Percentiles rank a stretch among this genome's conserved stretches.
These are phyloP conservation scores for Apantesis nais DNA, from an alignment of 2,888 invertebrate species.

Conservation along the genomic window DNA sequence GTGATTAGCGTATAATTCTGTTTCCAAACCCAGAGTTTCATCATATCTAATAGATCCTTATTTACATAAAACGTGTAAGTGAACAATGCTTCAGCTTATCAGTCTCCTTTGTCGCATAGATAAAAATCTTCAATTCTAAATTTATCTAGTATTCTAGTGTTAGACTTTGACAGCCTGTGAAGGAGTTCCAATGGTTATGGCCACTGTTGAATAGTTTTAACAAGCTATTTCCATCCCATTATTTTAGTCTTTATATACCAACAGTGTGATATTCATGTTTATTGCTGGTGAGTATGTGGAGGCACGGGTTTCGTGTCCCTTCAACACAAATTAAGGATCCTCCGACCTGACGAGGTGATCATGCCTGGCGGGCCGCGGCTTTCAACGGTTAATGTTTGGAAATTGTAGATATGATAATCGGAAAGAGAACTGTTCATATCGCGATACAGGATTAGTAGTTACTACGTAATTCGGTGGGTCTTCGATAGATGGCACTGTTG, in stretches of 20 bases:
- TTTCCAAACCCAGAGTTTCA: not conserved
- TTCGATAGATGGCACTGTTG: too few species aligned
- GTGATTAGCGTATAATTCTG: slow-evolving; percentile 1
- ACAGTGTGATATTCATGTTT: too few species aligned
- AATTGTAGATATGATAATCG: too few species aligned
- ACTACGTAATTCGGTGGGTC: too few species aligned
- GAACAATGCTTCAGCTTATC: not conserved
- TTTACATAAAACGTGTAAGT: not conserved
- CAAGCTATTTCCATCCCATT: not conserved
- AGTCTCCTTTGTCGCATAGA: not conserved
- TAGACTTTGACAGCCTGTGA: not conserved
- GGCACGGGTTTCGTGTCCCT: too few species aligned
- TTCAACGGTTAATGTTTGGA: too few species aligned
- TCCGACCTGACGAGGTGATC: too few species aligned
- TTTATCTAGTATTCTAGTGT: slow-evolving; percentile 1
- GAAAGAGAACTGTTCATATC: too few species aligned
- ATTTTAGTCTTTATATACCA: not conserved
- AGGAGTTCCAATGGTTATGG: not conserved
- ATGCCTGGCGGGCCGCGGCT: too few species aligned
- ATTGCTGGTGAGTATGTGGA: not conserved
- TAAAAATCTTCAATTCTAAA: not conserved
- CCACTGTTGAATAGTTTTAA: not conserved
- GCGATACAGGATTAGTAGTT: too few species aligned
- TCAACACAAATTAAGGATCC: too few species aligned
- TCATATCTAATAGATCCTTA: not conserved